These are phyloP conservation scores for Thera britannica DNA, from an alignment of 2,888 invertebrate species.

Conservation along the genomic window DNA sequence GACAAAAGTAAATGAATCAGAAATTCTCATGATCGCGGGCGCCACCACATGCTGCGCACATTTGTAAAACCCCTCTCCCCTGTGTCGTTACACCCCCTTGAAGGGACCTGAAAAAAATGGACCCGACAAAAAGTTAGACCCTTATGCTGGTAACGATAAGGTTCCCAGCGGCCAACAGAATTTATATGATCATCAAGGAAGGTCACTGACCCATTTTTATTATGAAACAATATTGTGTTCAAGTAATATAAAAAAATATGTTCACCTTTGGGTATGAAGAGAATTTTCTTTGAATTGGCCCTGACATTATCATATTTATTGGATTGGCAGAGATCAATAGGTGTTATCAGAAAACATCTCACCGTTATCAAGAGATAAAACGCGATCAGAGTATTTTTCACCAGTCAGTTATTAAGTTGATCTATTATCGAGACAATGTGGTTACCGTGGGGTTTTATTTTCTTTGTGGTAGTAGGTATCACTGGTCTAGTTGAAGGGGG, in stretches of 20 bases:
- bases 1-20: slow-evolving; percentile 74
- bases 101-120: slow-evolving; percentile 74
- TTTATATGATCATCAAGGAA: slow-evolving; percentile 24
- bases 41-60: slow-evolving; percentile 76
- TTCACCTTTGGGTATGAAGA: too few relatives aligned
- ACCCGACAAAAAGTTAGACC: slow-evolving; percentile 53
- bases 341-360: slow-evolving; percentile 19
- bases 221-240: neutral
- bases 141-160: slow-evolving; percentile 45
- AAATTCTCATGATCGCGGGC: slow-evolving; percentile 75
- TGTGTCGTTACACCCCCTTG: slow-evolving; percentile 59
- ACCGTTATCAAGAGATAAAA: slow-evolving; percentile 43
- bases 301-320: slow-evolving; percentile 26
- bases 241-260: neutral
- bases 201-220: slow-evolving; percentile 31
- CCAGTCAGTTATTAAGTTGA: slow-evolving; percentile 46
- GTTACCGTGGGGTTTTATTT: slow-evolving; percentile 43
- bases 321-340: slow-evolving; percentile 13
- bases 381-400: slow-evolving; percentile 30
- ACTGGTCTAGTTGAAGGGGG: slow-evolving; percentile 41
- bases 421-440: slow-evolving; percentile 54
- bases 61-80: slow-evolving; percentile 63
- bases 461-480: slow-evolving; percentile 40
- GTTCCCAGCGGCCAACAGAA: slow-evolving; percentile 38
- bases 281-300: neutral